Base-by-base conservation (phyloP, 2,888 invertebrate genomes). In the Habrosyne pyritoides region DNA sequence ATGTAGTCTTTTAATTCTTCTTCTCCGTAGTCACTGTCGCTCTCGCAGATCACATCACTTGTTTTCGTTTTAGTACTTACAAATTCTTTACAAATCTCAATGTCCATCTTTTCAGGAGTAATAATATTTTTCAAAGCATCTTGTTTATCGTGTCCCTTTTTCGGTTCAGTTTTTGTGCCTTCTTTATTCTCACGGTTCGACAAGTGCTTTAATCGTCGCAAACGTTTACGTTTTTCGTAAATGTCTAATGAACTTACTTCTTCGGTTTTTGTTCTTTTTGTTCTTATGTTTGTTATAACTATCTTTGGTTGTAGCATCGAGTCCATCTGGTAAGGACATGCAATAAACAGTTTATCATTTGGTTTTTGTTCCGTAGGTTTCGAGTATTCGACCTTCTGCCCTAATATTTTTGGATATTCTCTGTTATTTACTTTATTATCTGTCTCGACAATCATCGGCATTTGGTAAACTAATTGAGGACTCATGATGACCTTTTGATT, bases 161-260 rank as follows among this genome's bases (percentile, higher is more conserved):
- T 85, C 56, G 81, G 81, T 5, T 54, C 22, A 47, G 84, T 83
- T 67, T 79, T 79, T 54, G 65, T 73, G 6, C 46, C 61, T 18
- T 81, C 72, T 63, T 78, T 81, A 33, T 61, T 59, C 54, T 79
- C 79, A 52, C 81, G 75, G 48, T 85, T 84, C 0, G 84, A 75
- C 56, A 91, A 68, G 66, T 91, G 79, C 61, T 89, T 91, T 4
- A 90, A 61, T 30, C 94, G 77, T 50, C 91, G 87, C 47, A 93
- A 64, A 53, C 91, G 86, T 67, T 91, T 89, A 57, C 91, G 79
- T 68, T 90, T 93, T 64, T 94, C 94, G 54, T 94, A 94, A 48
- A 93, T 68, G 68, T 94, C 94, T 67, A 94, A 76, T 14, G 91
- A 79, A 66, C 93, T 93, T 1, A 90, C 56, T 69, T 89, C 89